Evolutionary conservation across 2,888 invertebrate species (phyloP).

Genomic region (Parnassius smintheus): DNA sequence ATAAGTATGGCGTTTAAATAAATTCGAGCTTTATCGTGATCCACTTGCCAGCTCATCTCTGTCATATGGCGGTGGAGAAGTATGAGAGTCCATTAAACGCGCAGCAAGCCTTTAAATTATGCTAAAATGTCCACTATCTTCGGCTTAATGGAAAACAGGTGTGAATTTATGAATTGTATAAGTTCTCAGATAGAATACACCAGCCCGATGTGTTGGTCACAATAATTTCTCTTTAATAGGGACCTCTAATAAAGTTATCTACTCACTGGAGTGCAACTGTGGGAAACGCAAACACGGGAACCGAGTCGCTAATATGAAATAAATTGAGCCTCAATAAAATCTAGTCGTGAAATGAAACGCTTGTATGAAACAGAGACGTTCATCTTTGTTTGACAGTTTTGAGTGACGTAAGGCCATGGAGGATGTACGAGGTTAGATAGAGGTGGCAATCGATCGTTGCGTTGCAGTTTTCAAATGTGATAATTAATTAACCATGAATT

Average conservation of each 20-base stretch:
- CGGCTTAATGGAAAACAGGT: slow-evolving; percentile 28
- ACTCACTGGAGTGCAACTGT: slow-evolving; percentile 26
- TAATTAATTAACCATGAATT: too few species aligned
- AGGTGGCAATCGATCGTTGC: slow-evolving; percentile 2
- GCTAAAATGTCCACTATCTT: slow-evolving; percentile 26
- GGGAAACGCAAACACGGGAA: slow-evolving; percentile 27
- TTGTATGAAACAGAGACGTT: slow-evolving; percentile 25
- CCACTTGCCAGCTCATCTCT: slow-evolving; percentile 16
- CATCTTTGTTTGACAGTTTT: slow-evolving; percentile 27
- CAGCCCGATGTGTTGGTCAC: slow-evolving; percentile 20
- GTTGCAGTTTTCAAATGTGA: too few species aligned
- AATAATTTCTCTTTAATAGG: slow-evolving; percentile 29
- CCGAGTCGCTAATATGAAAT: slow-evolving; percentile 26
- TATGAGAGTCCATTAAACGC: slow-evolving; percentile 21
- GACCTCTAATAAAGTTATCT: slow-evolving; percentile 29
- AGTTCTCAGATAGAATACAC: slow-evolving; percentile 20
- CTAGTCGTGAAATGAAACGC: slow-evolving; percentile 20
- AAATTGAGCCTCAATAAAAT: slow-evolving; percentile 28
- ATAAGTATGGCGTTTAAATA: slow-evolving; percentile 25
- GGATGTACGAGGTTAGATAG: neutral
- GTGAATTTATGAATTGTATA: slow-evolving; percentile 29
- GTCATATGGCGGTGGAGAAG: slow-evolving; percentile 22
- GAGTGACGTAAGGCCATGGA: slow-evolving; percentile 18
- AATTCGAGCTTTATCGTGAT: slow-evolving; percentile 23
- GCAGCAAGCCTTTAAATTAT: slow-evolving; percentile 21